Percentiles rank a stretch among this genome's conserved stretches.
These are phyloP conservation scores for Myotis daubentonii DNA, from an alignment of 2,797 vertebrate species.

Conservation along the genomic window DNA sequence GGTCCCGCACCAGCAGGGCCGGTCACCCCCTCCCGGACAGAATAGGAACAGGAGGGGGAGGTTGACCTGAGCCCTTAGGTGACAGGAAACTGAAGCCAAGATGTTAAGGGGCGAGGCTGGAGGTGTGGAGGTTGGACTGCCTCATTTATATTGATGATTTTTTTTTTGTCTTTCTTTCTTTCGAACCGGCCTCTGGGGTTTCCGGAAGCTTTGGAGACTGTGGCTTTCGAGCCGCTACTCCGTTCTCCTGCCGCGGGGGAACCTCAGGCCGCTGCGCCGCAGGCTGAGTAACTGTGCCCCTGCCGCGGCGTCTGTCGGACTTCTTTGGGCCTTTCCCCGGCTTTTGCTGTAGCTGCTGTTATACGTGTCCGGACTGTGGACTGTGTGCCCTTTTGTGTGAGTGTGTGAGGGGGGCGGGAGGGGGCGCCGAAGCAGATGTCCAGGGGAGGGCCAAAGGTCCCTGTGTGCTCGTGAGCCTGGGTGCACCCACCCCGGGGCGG, in stretches of 20 bases:
- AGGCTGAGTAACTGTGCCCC: too few relatives aligned
- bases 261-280: accelerated
- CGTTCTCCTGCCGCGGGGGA: accelerated
- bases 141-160: not conserved
- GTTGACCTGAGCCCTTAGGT: not conserved
- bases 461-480: not conserved
- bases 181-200: not conserved
- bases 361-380: accelerated
- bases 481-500: not conserved
- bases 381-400: accelerated
- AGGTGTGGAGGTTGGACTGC: not conserved
- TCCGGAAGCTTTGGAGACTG: not conserved
- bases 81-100: not conserved
- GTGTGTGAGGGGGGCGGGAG: not conserved
- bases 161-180: too few relatives aligned
- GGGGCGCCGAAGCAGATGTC: accelerated
- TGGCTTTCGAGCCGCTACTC: not conserved
- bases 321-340: accelerated
- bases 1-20: not conserved
- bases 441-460: accelerated
- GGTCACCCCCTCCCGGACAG: not conserved
- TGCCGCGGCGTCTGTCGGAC: accelerated
- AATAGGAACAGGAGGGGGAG: not conserved
- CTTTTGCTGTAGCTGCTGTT: not conserved
- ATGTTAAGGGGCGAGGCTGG: too few relatives aligned